These are phyloP conservation scores for Mastacembelus armatus DNA, from an alignment of 2,797 vertebrate species.

Conservation along the genomic window DNA sequence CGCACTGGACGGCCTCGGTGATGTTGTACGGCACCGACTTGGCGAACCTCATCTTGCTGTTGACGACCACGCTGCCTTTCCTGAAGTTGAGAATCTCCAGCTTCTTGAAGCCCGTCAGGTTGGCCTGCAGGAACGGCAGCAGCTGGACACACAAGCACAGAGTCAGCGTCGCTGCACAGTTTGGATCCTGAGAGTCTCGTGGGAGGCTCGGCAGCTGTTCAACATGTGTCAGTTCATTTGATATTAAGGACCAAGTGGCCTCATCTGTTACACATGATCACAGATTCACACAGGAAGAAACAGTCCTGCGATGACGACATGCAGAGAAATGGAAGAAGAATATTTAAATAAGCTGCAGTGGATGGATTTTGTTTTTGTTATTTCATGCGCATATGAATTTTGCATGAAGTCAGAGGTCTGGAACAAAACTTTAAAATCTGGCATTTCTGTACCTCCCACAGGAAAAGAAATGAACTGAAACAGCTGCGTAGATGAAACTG, in stretches of 20 bases:
- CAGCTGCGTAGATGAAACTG: too few species aligned
- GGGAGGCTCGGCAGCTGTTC: not conserved
- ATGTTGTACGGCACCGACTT: conserved; percentile 92
- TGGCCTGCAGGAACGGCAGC: conserved; percentile 90
- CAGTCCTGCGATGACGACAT: too few species aligned
- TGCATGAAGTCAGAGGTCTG: too few species aligned
- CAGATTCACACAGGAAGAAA: not conserved
- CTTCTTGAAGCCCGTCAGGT: conserved; percentile 93
- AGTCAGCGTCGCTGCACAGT: too few species aligned
- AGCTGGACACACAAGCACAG: conserved; percentile 81
- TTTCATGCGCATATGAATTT: too few species aligned
- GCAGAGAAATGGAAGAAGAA: too few species aligned
- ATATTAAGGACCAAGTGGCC: conserved; percentile 29
- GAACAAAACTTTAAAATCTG: too few species aligned
- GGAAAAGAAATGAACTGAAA: too few species aligned
- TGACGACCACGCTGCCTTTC: conserved; percentile 93
- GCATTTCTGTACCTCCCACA: too few species aligned
- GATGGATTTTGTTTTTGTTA: too few species aligned
- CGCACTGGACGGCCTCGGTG: conserved; percentile 88
- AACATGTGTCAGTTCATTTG: conserved; percentile 19
- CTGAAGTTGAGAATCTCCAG: conserved; percentile 95
- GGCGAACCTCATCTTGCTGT: conserved; percentile 91
- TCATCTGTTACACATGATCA: conserved; percentile 27
- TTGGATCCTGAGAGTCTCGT: not conserved
- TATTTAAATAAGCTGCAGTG: too few species aligned